Percentiles rank a stretch among this genome's conserved stretches.
Conservation (phyloP, 1,140 invertebrate genomes). For the Cydia strobilella region DNA sequence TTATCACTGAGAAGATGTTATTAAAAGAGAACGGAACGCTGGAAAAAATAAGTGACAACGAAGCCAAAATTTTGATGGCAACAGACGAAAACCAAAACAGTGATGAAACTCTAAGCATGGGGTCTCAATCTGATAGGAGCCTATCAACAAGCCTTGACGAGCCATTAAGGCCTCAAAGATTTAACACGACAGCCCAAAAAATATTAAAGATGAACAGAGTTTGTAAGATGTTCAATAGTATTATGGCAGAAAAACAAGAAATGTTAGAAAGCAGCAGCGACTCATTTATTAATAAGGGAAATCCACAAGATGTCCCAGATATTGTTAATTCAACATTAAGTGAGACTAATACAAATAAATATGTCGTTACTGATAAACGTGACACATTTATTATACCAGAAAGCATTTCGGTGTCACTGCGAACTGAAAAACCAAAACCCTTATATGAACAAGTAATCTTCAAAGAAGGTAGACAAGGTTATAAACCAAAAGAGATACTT, state of each 20-base stretch:
- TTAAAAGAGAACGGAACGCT: constrained; percentile 76
- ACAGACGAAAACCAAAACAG: constrained; percentile 38
- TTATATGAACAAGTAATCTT: constrained; percentile 35
- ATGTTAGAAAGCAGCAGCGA: constrained; percentile 35
- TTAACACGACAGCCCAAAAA: constrained; percentile 56
- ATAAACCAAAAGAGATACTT: not conserved
- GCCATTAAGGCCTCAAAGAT: constrained; percentile 43
- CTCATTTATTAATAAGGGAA: constrained; percentile 37
- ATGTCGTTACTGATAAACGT: constrained; percentile 47
- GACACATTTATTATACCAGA: constrained; percentile 66
- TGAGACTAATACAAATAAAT: constrained; percentile 52
- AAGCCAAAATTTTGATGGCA: constrained; percentile 63
- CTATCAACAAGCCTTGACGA: not conserved
- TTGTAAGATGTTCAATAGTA: constrained; percentile 59
- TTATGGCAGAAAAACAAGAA: constrained; percentile 45
- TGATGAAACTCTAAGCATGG: not conserved
- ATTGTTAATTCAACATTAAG: constrained; percentile 74
- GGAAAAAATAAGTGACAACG: constrained; percentile 73
- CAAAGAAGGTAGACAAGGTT: not conserved
- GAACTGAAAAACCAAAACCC: constrained; percentile 57
- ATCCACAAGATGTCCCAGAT: constrained; percentile 65
- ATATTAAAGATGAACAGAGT: constrained; percentile 61
- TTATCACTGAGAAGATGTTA: constrained; percentile 80
- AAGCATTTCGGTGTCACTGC: constrained; percentile 66
- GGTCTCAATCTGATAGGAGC: not conserved